Percentiles rank a stretch among this genome's conserved stretches.
Conservation (phyloP, 2,888 invertebrate genomes). For the Synanthedon formicaeformis region DNA sequence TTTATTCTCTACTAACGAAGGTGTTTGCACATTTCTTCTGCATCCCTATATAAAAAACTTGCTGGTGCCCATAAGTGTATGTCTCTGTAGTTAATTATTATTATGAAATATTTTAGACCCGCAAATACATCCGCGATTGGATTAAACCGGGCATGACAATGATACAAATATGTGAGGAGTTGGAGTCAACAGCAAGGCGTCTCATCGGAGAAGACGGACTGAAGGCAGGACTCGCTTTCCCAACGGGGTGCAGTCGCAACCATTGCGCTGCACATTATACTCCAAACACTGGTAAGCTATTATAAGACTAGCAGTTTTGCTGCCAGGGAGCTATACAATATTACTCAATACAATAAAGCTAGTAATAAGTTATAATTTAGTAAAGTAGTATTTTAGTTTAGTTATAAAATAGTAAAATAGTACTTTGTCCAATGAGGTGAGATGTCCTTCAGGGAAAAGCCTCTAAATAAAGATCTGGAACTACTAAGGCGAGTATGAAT, state of each 20-base stretch:
- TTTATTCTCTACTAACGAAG: neutral
- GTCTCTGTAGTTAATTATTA: too few species aligned
- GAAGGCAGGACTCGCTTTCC: constrained; percentile 94
- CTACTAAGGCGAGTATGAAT: too few species aligned
- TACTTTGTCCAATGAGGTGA: too few species aligned
- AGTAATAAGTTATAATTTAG: too few species aligned
- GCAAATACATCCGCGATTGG: constrained; percentile 91
- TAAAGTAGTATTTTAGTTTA: too few species aligned
- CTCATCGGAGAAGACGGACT: constrained; percentile 95
- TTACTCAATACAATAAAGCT: too few species aligned
- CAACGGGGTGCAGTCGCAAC: constrained; percentile 98
- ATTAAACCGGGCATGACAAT: constrained; percentile 99
- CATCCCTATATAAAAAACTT: neutral
- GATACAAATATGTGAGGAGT: constrained; percentile 97
- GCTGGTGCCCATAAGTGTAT: neutral
- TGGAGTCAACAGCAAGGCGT: constrained; percentile 91
- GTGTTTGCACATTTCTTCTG: neutral
- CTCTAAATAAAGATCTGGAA: too few species aligned
- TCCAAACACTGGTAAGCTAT: constrained; percentile 87
- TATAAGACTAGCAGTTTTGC: neutral
- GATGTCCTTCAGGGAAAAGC: too few species aligned
- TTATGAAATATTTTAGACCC: constrained; percentile 70
- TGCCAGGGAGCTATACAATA: too few species aligned
- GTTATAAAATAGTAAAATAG: too few species aligned
- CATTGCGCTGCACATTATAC: constrained; percentile 99